Percentiles rank a stretch among this genome's conserved stretches.
phyloP scores from a whole-genome alignment of 2,113 vertebrate species.

The Colistium nudipinnis region DNA sequence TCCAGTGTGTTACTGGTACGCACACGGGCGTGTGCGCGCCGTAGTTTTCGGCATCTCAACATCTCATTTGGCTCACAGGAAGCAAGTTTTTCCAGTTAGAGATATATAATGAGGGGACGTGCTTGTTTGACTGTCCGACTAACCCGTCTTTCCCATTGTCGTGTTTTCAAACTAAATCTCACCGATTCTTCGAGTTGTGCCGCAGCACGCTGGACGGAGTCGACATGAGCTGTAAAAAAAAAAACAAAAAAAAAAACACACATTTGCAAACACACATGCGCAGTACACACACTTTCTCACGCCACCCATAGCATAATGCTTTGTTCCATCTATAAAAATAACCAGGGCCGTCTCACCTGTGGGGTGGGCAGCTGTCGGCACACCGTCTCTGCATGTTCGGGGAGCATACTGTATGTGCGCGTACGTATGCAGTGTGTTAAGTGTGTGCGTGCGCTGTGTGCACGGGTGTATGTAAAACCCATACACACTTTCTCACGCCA shows the following conservation, averaged over 20 bases:
- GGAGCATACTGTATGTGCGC: constrained; percentile 1
- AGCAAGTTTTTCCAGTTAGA: constrained; percentile 25
- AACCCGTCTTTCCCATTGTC: neutral
- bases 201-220: no score
- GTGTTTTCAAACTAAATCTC: constrained; percentile 12
- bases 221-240: no score
- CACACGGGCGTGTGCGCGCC: neutral
- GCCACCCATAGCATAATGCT: constrained; percentile 9
- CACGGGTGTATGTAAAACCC: constrained; percentile 40
- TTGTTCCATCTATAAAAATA: constrained; percentile 43
- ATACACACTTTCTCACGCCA: constrained; percentile 3
- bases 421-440: neutral
- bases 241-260: no score
- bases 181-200: no score
- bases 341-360: constrained; percentile 23
- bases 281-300: neutral
- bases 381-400: constrained; percentile 33
- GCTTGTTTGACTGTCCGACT: neutral
- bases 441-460: constrained; percentile 10
- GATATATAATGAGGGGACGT: neutral
- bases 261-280: neutral
- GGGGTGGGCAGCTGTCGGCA: constrained; percentile 55
- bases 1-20: neutral
- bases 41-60: neutral
- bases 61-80: neutral